phyloP scores from a whole-genome alignment of 2,888 invertebrate species.

The Heliothis peltigera region DNA sequence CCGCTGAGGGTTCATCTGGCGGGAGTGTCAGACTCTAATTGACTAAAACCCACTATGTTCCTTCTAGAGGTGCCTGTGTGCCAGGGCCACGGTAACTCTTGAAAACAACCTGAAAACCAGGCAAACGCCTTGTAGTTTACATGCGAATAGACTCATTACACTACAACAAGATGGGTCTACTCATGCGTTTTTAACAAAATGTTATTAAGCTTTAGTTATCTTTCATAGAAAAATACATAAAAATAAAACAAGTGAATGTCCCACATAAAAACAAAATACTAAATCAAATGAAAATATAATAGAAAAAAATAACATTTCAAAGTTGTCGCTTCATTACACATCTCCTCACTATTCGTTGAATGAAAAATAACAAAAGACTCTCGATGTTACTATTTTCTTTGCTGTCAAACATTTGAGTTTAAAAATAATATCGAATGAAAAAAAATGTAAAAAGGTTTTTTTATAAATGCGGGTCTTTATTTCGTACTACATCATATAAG shows the following conservation, averaged over 20 bases:
- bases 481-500: neutral
- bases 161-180: too few relatives aligned
- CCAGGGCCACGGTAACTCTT: too few relatives aligned
- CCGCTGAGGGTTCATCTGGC: too few relatives aligned
- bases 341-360: conserved; percentile 9
- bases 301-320: neutral
- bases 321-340: conserved; percentile 15
- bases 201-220: neutral
- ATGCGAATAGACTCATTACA: too few relatives aligned
- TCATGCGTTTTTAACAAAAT: too few relatives aligned
- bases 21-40: too few relatives aligned
- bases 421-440: neutral
- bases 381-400: neutral
- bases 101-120: too few relatives aligned
- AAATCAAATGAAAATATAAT: neutral
- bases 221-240: neutral
- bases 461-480: neutral
- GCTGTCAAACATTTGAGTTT: neutral
- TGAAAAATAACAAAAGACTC: conserved; percentile 19
- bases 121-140: too few relatives aligned
- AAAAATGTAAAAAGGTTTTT: neutral
- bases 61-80: too few relatives aligned
- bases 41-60: too few relatives aligned
- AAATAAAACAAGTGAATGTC: neutral
- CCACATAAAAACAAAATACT: neutral